Conservation (phyloP, 1,140 invertebrate species). For the Ceratitis capitata region DNA sequence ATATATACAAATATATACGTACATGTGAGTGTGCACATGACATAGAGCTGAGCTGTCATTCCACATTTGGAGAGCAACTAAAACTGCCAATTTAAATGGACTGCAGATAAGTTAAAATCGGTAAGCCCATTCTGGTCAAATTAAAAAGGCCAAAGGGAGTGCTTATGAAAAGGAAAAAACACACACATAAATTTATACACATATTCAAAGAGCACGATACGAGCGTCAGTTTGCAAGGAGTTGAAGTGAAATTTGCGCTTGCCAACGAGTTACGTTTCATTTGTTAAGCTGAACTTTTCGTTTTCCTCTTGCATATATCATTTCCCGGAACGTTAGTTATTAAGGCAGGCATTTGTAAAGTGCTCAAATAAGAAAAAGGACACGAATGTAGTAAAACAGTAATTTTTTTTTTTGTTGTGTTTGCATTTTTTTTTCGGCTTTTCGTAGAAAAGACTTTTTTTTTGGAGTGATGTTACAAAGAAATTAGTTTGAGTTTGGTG, state of each 20-base stretch:
- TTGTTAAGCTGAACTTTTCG: conserved; percentile 5
- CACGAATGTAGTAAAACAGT: background rate
- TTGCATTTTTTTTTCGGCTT: no score
- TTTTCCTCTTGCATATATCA: background rate
- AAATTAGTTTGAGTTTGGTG: no score
- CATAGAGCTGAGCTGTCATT: background rate
- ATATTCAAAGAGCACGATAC: background rate
- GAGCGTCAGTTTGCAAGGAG: no score
- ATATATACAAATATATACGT: background rate
- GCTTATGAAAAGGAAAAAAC: background rate
- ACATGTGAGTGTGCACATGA: background rate
- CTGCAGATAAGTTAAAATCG: conserved; percentile 17
- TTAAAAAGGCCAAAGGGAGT: conserved; percentile 30
- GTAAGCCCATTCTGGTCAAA: background rate
- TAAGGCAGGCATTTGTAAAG: background rate
- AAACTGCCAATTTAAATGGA: conserved; percentile 36
- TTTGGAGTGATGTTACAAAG: no score
- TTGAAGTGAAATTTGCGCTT: background rate
- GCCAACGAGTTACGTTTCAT: background rate
- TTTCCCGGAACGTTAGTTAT: background rate
- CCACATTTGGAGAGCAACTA: conserved; percentile 3
- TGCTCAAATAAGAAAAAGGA: background rate
- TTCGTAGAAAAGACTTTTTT: background rate
- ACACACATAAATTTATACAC: background rate
- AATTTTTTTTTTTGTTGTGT: background rate